Evolutionary conservation across 2,113 vertebrate genomes (phyloP), one percentile per base, ranked within the genome.

Genomic region (Cacatua alba): DNA sequence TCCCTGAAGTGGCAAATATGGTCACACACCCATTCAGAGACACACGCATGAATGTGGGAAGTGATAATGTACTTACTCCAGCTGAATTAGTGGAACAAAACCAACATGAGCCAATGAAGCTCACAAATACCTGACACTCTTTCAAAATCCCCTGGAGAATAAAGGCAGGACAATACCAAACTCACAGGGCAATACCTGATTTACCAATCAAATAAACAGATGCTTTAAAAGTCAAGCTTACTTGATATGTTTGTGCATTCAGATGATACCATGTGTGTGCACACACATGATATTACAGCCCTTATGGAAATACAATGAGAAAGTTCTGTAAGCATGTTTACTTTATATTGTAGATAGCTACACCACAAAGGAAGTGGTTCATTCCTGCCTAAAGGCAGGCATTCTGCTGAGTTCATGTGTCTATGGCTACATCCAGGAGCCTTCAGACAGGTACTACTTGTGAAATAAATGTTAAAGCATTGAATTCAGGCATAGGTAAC

Each of bases 361-460:
- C 71, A 48, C 55, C 52, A 77, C 46, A 76, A 93, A 87, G 78
- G 82, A 94, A 93, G 44, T 28, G 41, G 88, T 80, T 94, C 79
- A 86, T 79, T 78, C 67, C 80, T 90, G 88, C 82, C 71, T 86
- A 88, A 76, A 85, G 63, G 68, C 82, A 91, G 49, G n/a, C 33
- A 82, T 86, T 87, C 75, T 62, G 18, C 71, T 67, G 88, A 88
- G 86, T 63, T 82, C 39, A 35, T 10, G 2, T 35, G 82, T 80
- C 75, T 86, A 15, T 52, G 41, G 85, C 82, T 59, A 57, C 35
- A 41, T 74, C 75, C 72, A 70, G 63, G 35, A 94, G n/a, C 44
- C 25, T 69, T 88, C 63, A 93, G 68, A 82, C 37, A 95, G 75
- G 60, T 68, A 46, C 10, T 64, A 17, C 46, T 65, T 86, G 28